Conservation (phyloP, 2,113 vertebrate genomes). For the Prolemur simus region DNA sequence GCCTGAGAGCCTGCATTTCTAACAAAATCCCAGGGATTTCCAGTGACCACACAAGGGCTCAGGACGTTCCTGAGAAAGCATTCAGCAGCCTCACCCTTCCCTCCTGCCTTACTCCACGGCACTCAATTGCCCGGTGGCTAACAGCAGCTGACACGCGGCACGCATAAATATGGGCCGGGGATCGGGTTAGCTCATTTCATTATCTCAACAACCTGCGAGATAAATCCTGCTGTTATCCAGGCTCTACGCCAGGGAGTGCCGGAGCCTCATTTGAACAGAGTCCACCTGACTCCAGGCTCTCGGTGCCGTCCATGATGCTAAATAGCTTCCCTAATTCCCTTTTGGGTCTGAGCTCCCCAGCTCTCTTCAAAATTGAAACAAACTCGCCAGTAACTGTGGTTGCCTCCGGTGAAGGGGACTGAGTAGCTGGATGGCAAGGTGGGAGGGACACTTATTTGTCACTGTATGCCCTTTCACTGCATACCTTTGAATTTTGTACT, state of each 20-base stretch:
- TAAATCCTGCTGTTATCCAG: background rate
- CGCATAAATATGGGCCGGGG: background rate
- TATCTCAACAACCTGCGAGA: background rate
- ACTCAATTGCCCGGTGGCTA: rapidly evolving
- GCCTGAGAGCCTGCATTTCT: background rate
- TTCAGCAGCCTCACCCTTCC: rapidly evolving
- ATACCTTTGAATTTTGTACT: background rate
- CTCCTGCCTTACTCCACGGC: background rate
- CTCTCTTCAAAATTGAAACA: conserved; percentile 52
- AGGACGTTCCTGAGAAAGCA: background rate
- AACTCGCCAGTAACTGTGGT: background rate
- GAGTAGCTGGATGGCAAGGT: background rate
- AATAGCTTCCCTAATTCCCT: background rate
- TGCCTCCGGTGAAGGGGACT: background rate
- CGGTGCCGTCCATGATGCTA: rapidly evolving
- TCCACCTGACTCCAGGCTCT: background rate
- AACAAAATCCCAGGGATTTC: background rate
- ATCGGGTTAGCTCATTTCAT: background rate
- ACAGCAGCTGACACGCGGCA: background rate
- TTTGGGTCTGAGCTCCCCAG: conserved; percentile 16
- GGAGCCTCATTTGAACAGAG: background rate
- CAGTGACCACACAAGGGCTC: background rate
- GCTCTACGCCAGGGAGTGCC: background rate
- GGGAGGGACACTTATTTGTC: background rate
- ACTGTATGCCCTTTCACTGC: background rate